Evolutionary conservation across 1,140 invertebrate genomes (phyloP).

Genomic region (Cepaea nemoralis): DNA sequence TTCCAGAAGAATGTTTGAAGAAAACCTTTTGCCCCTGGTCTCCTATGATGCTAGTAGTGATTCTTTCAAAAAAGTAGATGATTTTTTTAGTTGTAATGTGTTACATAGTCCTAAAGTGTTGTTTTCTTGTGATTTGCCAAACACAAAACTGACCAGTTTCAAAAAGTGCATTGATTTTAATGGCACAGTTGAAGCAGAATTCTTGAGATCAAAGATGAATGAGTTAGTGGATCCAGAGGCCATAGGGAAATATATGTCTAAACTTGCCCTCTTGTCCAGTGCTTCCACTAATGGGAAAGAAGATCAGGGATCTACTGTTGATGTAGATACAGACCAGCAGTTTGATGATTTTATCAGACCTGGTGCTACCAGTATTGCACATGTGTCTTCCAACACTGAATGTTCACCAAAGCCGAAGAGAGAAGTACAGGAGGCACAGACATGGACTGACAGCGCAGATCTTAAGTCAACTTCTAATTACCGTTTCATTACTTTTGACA

Average conservation of each 20-base stretch:
- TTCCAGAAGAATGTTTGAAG: conserved; percentile 40
- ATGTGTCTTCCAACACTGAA: not conserved
- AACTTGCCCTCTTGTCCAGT: not conserved
- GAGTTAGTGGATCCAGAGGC: conserved; percentile 47
- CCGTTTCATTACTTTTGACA: not conserved
- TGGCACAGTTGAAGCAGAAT: conserved; percentile 21
- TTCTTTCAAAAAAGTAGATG: not conserved
- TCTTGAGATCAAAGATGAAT: conserved; percentile 41
- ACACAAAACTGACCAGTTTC: conserved; percentile 40
- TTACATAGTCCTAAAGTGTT: conserved; percentile 65
- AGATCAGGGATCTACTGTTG: not conserved
- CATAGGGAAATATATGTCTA: conserved; percentile 22
- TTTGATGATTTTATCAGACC: not conserved
- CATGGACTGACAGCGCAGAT: not conserved
- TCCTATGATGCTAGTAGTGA: conserved; percentile 24
- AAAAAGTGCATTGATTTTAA: conserved; percentile 55
- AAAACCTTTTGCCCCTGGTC: conserved; percentile 41
- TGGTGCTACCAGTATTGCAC: not conserved
- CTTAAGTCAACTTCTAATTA: not conserved
- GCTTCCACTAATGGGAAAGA: not conserved
- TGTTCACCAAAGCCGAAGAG: not conserved
- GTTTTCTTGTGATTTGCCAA: conserved; percentile 40
- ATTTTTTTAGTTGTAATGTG: conserved; percentile 28
- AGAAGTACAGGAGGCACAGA: not conserved
- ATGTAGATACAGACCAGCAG: not conserved